These are phyloP conservation scores for Nebria salina DNA, from an alignment of 2,888 invertebrate genomes.

Conservation along the genomic window DNA sequence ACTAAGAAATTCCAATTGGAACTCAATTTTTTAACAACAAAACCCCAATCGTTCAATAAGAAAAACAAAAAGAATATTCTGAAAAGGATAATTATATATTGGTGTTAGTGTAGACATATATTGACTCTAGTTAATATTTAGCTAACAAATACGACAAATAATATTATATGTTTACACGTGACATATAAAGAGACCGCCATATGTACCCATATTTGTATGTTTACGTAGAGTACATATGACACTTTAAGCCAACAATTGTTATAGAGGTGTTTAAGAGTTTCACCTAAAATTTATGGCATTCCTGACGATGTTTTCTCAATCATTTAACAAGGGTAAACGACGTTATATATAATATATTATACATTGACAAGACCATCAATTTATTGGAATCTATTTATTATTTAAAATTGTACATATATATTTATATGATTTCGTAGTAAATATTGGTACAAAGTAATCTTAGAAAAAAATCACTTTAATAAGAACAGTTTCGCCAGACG, in stretches of 20 bases:
- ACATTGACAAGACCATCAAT: too few relatives aligned
- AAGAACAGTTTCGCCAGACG: neutral
- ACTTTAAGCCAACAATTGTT: constrained; percentile 30
- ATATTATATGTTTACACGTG: neutral
- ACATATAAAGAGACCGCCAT: neutral
- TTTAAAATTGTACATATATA: too few relatives aligned
- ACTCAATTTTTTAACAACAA: too few relatives aligned
- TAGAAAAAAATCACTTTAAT: neutral
- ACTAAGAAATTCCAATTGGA: too few relatives aligned
- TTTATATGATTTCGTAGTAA: too few relatives aligned
- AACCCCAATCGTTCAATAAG: too few relatives aligned
- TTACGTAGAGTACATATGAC: constrained; percentile 29
- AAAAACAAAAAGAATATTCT: too few relatives aligned
- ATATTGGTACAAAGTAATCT: neutral
- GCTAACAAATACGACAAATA: neutral
- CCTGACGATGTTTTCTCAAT: neutral
- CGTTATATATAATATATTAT: neutral
- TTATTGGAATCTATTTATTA: too few relatives aligned
- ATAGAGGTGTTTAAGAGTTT: constrained; percentile 41
- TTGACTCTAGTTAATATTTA: neutral
- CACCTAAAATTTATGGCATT: constrained; percentile 39
- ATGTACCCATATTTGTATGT: constrained; percentile 11
- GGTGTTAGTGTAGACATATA: constrained; percentile 4
- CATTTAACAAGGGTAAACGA: neutral
- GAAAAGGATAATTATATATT: neutral